Base-by-base conservation (phyloP, 2,113 vertebrate species). In the Elachura formosa region DNA sequence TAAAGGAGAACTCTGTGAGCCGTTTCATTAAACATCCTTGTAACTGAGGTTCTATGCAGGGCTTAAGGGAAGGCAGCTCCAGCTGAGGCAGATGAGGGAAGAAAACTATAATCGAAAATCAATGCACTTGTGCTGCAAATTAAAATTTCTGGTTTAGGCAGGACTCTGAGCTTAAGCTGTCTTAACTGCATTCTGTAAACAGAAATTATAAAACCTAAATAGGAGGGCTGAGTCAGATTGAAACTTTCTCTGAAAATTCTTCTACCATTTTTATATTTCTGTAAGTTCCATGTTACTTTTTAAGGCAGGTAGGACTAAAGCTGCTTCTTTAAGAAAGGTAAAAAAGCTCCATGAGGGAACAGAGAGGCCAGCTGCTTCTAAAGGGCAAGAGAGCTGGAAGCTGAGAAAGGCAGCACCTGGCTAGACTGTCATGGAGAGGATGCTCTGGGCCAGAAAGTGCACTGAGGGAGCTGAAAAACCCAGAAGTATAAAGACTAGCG, bases 181-280 rank as follows among this genome's bases (percentile, higher is more conserved):
- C 72, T 94, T 96, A 95, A 96, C 54, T 71, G 56, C 54, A 96
- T 97, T 95, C 73, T 91, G 28, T 71, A 94, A 85, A 28, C 93
- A 97, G 83, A 95, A 89, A 92, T 96, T 66, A 96, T 58, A 91
- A 96, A 94, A 97, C 90, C 73, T 75, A 79, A 96, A 96, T 90
- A 90, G 84, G 46, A 91, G 36, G 25, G 45, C 41, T 33, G 16
- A 97, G 84, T 93, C 66, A 96, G 38, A 93, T 66, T 31, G 40
- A 84, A 92, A 82, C 10, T 72, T 89, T 80, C 22, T 56, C 55
- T 78, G 52, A 81, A 66, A 93, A 90, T 43, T 19, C 33, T 48
- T 75, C 40, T 52, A 68, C 11, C 6, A 23, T 12, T 78, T 64
- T 64, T 41, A 31, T 66, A n/a, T 25, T 85, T 71, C 46, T 82